These are phyloP conservation scores for Cervus canadensis DNA, from an alignment of 2,113 vertebrate species.

Conservation along the genomic window DNA sequence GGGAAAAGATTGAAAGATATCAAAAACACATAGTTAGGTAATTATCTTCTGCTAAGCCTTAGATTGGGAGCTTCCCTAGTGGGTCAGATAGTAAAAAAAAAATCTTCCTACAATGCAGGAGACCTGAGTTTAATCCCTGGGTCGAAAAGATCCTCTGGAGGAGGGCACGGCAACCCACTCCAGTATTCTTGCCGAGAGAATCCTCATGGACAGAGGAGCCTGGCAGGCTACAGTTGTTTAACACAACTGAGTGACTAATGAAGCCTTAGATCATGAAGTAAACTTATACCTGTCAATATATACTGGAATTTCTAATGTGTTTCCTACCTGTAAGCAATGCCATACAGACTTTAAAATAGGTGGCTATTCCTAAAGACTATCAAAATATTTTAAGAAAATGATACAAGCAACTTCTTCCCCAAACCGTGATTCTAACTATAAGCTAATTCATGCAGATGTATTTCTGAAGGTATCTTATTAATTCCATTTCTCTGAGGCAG, in stretches of 20 bases:
- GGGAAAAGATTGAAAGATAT: not conserved
- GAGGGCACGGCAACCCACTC: not conserved
- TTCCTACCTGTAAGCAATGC: not conserved
- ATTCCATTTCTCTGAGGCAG: not conserved
- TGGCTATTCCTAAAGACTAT: not conserved
- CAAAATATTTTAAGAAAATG: not conserved
- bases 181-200: not conserved
- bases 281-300: not conserved
- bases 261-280: not conserved
- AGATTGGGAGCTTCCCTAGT: not conserved
- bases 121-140: not conserved
- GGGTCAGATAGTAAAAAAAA: not conserved
- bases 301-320: not conserved
- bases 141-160: not conserved
- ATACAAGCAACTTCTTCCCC: not conserved
- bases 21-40: not conserved
- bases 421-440: not conserved
- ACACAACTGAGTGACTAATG: not conserved
- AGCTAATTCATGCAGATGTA: not conserved
- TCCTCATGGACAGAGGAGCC: not conserved
- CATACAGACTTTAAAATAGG: not conserved
- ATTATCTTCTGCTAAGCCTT: not conserved
- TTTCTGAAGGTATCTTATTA: not conserved
- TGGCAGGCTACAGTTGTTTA: not conserved
- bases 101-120: no score